A percentile compares a stretch with the other conserved stretches of the same genome.
phyloP scores from a whole-genome alignment of 2,113 vertebrate genomes.

The Nothocercus julius region DNA sequence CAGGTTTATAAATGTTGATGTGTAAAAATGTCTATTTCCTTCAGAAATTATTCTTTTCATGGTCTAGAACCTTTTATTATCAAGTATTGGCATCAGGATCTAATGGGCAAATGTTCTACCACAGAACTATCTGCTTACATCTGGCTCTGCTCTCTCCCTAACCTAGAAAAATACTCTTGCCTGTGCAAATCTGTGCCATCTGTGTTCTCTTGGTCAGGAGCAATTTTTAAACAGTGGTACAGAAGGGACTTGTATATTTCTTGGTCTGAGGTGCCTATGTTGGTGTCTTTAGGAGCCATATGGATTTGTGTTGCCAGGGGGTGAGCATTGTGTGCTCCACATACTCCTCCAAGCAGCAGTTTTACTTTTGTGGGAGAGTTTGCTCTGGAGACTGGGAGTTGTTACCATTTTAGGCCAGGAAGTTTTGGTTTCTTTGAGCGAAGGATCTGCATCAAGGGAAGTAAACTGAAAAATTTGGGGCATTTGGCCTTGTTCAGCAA shows the following conservation, averaged over 20 bases:
- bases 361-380: background rate
- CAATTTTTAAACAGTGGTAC: background rate
- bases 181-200: background rate
- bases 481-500: background rate
- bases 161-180: background rate
- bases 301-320: background rate
- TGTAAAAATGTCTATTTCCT: background rate
- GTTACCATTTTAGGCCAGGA: background rate
- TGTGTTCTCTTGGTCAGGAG: background rate
- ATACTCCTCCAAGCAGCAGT: accelerated
- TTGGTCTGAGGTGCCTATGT: background rate
- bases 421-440: background rate
- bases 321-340: background rate
- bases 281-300: background rate
- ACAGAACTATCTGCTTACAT: background rate
- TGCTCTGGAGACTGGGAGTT: background rate
- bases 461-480: background rate
- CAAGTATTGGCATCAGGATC: background rate
- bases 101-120: background rate
- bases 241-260: background rate
- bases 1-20: background rate
- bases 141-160: background rate
- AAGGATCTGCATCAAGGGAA: background rate
- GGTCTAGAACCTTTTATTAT: background rate
- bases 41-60: background rate